A percentile compares a stretch with the other conserved stretches of the same genome.
These are phyloP conservation scores for Plemyria rubiginata DNA, from an alignment of 2,888 invertebrate species.

Conservation along the genomic window DNA sequence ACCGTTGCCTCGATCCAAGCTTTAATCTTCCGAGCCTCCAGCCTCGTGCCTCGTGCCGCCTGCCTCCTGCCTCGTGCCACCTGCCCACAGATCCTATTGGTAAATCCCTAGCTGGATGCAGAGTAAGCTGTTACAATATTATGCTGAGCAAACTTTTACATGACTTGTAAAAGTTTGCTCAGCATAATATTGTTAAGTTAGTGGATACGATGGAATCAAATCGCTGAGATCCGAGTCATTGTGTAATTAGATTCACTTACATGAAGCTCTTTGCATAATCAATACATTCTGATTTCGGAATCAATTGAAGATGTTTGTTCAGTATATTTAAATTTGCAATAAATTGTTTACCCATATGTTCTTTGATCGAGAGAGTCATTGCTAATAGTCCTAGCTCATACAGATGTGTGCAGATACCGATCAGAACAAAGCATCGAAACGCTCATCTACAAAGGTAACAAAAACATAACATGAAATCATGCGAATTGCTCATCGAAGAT, in stretches of 20 bases:
- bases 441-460: constrained; percentile 13
- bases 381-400: not conserved
- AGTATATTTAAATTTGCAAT: not conserved
- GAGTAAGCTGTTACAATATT: constrained; percentile 13
- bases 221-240: constrained; percentile 9
- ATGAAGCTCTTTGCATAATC: constrained; percentile 15
- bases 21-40: constrained; percentile 4
- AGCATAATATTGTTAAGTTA: too few relatives aligned
- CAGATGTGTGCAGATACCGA: not conserved
- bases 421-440: not conserved
- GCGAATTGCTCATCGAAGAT: constrained; percentile 19
- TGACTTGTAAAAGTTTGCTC: too few relatives aligned
- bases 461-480: constrained; percentile 21
- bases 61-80: not conserved
- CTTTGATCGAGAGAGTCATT: not conserved
- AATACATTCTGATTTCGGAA: constrained; percentile 7
- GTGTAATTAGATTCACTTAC: constrained; percentile 12
- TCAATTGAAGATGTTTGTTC: constrained; percentile 2
- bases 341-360: not conserved
- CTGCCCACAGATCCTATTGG: not conserved
- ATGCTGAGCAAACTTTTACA: constrained; percentile 18
- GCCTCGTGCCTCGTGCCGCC: not conserved
- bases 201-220: constrained; percentile 2
- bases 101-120: not conserved
- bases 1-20: constrained; percentile 7